These are phyloP conservation scores for Heteronetta atricapilla DNA, from an alignment of 2,113 vertebrate species.

Conservation along the genomic window DNA sequence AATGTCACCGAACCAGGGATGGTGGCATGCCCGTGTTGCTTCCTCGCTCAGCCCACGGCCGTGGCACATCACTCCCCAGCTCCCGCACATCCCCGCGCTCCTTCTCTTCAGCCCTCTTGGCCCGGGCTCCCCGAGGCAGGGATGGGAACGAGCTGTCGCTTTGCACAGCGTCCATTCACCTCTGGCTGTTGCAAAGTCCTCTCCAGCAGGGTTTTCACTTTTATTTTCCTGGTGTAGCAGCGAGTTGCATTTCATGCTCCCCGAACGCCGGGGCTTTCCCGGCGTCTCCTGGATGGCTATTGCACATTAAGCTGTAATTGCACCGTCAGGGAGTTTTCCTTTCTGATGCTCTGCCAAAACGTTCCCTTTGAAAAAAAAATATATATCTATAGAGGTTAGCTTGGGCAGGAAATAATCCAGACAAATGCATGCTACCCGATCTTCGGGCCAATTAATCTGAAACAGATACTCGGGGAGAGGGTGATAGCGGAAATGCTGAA, in stretches of 20 bases:
- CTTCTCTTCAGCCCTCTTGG: not conserved
- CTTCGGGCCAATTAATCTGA: constrained; percentile 22
- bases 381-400: not conserved
- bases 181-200: not conserved
- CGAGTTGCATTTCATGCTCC: not conserved
- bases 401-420: constrained; percentile 43
- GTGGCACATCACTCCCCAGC: not conserved
- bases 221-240: not conserved
- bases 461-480: constrained; percentile 19
- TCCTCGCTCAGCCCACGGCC: not conserved
- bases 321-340: constrained; percentile 37
- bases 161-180: not conserved
- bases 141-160: not conserved
- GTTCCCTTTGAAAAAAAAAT: constrained; percentile 9
- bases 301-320: constrained; percentile 29
- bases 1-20: not conserved
- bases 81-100: not conserved
- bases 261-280: not conserved
- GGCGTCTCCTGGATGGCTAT: not conserved
- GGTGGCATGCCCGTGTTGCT: not conserved
- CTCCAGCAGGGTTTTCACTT: not conserved
- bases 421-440: constrained; percentile 32
- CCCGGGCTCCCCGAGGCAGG: accelerated
- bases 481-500: not conserved
- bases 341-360: constrained; percentile 41